Evolutionary conservation across 37 sponge, comb jelly and placozoan species (phyloP), one percentile per base, ranked within the genome.

Genomic region (Ephydatia muelleri): DNA sequence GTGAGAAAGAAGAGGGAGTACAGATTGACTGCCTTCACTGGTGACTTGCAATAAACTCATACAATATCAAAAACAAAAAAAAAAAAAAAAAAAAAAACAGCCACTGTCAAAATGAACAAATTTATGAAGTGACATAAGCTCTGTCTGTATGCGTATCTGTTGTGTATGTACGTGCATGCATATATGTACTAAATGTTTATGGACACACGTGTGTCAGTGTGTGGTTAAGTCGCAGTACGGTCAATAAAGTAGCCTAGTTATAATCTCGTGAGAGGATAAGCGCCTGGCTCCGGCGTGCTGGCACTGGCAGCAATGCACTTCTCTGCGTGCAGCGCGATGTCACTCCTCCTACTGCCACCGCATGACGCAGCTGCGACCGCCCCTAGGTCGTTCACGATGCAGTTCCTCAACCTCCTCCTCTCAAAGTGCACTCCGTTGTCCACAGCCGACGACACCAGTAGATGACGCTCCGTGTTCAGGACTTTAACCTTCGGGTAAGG

Each of bases 21-120:
- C 73, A 75, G 86, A 75, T 77, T 90, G 35, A 64, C 75, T 47
- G 90, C 90, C 27, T 90, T 90, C 81, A 90, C 86, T 76, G 86
- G 69, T 33, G 86, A 90, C 30, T 30, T 74, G 14, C 23, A 73
- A 73, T 40, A 75, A 14, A 72, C 30, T 27, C 73, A 72, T 72
- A n/a, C 27, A 72, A 33, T 25, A 5, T 13, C 5, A 34, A 33
- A 75, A 11, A 75, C 25, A 75, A 29, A 33, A 11, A 19, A 6
- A 19, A 16, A 16, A 69, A 3, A 33, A 19, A 33, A 4, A 5
- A 49, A 27, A 77, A 77, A 16, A 49, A 77, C 32, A 77, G 71
- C 29, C 30, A 70, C 30, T 27, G 71, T 30, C 6, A 30, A 23
- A 73, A 73, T 73, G 9, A 30, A 29, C 30, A 29, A 3, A 69